A percentile compares a stretch with the other conserved stretches of the same genome.
Evolutionary conservation across 2,113 vertebrate species (phyloP).

Genomic region (Edolisoma coerulescens): DNA sequence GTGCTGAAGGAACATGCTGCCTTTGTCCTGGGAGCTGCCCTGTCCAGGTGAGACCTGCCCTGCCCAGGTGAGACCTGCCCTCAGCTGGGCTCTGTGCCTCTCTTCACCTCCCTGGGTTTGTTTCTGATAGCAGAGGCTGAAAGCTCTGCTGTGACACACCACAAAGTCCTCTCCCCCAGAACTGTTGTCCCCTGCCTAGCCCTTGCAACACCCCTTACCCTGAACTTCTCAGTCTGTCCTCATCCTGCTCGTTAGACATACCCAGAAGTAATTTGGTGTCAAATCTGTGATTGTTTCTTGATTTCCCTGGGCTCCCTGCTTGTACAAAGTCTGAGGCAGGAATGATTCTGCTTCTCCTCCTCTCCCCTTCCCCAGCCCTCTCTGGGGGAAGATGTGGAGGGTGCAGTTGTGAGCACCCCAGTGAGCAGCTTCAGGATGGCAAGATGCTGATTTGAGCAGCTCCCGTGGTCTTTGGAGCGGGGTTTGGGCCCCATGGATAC

Average conservation of each 20-base stretch:
- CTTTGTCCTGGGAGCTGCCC: slow-evolving; percentile 89
- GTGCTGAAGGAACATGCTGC: slow-evolving; percentile 83
- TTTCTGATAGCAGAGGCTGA: not conserved
- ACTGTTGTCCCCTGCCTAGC: not conserved
- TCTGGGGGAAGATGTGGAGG: not conserved
- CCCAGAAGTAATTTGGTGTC: not conserved
- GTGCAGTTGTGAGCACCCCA: not conserved
- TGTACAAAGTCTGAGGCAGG: not conserved
- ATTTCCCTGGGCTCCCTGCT: not conserved
- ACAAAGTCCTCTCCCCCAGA: not conserved
- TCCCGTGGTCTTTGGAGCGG: rapidly evolving
- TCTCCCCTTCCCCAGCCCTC: not conserved
- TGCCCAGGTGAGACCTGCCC: no score
- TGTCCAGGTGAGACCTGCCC: slow-evolving; percentile 82
- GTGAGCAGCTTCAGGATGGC: not conserved
- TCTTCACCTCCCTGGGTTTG: not conserved
- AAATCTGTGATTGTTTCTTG: not conserved
- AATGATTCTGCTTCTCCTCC: not conserved
- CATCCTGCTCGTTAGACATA: not conserved
- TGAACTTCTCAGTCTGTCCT: not conserved
- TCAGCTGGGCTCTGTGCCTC: not conserved
- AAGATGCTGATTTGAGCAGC: not conserved
- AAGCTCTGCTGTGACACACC: not conserved
- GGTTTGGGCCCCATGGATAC: rapidly evolving
- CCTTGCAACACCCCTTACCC: not conserved